A percentile compares a stretch with the other conserved stretches of the same genome.
Conservation (phyloP, 2,888 invertebrate genomes). For the Dromius quadrimaculatus region DNA sequence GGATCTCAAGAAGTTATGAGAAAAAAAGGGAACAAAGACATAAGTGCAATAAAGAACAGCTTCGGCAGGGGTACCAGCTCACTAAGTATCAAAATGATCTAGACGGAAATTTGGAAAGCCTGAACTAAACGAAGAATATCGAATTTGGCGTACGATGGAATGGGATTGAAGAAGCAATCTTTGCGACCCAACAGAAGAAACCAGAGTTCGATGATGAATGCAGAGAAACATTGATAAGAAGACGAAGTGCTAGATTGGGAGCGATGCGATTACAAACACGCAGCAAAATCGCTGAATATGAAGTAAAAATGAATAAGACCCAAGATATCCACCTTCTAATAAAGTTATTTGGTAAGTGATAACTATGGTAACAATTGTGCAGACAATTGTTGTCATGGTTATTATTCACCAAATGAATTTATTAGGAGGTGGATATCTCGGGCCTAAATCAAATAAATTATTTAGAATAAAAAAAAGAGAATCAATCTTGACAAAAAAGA, state of each 20-base stretch:
- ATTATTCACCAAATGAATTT: too few species aligned
- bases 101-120: not conserved
- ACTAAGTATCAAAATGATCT: constrained; percentile 1
- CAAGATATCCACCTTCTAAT: too few species aligned
- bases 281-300: not conserved
- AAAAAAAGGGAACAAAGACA: not conserved
- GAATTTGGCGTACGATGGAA: too few species aligned
- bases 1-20: not conserved
- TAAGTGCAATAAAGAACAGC: not conserved
- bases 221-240: not conserved
- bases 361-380: too few species aligned
- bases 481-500: not conserved
- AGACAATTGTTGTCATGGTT: too few species aligned
- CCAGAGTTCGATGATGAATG: not conserved
- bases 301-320: not conserved
- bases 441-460: not conserved
- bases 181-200: not conserved
- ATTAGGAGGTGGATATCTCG: too few species aligned
- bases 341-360: too few species aligned
- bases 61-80: not conserved
- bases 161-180: not conserved
- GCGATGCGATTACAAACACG: not conserved
- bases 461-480: not conserved
- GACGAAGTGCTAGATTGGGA: not conserved
- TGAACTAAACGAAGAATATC: not conserved